phyloP scores from a whole-genome alignment of 2,113 vertebrate species.

The Chlorodrepanis virens region DNA sequence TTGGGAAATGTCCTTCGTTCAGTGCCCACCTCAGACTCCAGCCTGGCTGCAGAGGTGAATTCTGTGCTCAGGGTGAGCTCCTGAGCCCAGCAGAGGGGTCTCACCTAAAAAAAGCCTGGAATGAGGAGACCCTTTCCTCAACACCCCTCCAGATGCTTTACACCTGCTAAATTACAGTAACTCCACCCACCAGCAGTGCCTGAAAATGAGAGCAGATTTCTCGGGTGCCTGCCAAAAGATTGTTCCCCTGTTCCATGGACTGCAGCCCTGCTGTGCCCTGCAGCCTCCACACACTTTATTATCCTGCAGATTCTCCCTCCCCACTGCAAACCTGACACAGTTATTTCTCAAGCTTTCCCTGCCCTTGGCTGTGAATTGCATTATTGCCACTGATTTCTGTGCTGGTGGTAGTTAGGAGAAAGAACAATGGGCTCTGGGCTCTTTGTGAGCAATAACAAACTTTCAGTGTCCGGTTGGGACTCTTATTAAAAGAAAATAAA shows the following conservation, averaged over 20 bases:
- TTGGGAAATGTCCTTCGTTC: not conserved
- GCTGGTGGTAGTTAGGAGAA: not conserved
- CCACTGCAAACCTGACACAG: not conserved
- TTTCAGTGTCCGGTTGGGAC: not conserved
- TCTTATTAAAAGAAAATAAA: not conserved
- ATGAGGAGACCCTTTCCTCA: not conserved
- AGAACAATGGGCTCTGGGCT: not conserved
- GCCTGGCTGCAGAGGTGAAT: not conserved
- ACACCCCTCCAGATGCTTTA: not conserved
- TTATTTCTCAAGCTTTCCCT: not conserved
- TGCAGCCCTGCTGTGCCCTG: not conserved
- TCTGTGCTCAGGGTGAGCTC: not conserved
- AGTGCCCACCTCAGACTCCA: not conserved
- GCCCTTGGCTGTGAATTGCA: not conserved
- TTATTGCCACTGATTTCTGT: not conserved
- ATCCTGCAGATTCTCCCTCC: not conserved
- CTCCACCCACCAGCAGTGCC: not conserved
- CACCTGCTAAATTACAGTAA: rapidly evolving
- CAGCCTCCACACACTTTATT: not conserved
- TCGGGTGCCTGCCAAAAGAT: not conserved
- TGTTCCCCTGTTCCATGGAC: not conserved
- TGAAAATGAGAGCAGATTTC: not conserved
- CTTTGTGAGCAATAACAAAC: not conserved
- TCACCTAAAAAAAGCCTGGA: not conserved
- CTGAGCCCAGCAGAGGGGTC: not conserved